Percentiles rank a stretch among this genome's conserved stretches.
Evolutionary conservation across 2,797 vertebrate genomes (phyloP).

Genomic region (Alcedo quadribrachys): DNA sequence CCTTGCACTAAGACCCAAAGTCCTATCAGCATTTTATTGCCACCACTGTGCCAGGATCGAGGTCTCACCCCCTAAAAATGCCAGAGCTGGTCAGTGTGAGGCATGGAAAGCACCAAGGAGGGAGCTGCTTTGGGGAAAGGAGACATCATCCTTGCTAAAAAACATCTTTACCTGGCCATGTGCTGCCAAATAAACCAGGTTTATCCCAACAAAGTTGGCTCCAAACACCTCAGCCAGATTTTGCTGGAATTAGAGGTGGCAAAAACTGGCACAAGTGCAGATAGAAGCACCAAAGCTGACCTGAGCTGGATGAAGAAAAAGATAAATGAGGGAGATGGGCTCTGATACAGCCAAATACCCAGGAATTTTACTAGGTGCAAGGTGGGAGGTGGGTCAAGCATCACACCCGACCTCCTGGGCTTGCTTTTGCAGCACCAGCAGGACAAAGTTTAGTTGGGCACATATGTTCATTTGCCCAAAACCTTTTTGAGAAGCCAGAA

Average conservation of each 20-base stretch:
- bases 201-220: not conserved
- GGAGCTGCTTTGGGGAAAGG: not conserved
- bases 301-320: fast-evolving
- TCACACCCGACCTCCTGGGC: not conserved
- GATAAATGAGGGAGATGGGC: not conserved
- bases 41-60: not conserved
- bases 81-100: not conserved
- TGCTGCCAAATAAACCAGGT: not conserved
- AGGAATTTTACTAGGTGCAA: not conserved
- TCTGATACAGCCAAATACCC: not conserved
- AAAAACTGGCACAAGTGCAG: not conserved
- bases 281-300: not conserved
- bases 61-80: not conserved
- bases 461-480: not conserved
- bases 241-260: not conserved
- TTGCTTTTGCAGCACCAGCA: not conserved
- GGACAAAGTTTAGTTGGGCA: not conserved
- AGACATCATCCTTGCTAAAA: fast-evolving
- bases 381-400: not conserved
- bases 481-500: not conserved
- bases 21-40: constrained; percentile 30
- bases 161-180: not conserved
- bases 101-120: not conserved
- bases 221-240: not conserved
- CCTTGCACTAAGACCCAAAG: constrained; percentile 30